A percentile compares a stretch with the other conserved stretches of the same genome.
Conservation (phyloP, 2,113 vertebrate species). For the Stegostoma tigrinum region DNA sequence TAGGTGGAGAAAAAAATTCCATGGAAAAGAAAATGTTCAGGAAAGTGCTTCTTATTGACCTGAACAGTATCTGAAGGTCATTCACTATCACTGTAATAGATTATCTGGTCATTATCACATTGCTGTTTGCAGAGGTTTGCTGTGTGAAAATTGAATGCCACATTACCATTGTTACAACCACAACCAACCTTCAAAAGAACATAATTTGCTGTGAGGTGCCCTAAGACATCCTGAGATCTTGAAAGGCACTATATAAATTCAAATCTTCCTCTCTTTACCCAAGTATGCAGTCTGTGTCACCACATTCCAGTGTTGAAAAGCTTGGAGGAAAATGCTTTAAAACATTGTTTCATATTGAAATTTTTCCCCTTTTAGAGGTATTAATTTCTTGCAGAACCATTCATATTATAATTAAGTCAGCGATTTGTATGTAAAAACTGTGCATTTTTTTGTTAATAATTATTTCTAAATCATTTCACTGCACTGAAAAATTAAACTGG, state of each 20-base stretch:
- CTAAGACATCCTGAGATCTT: not conserved
- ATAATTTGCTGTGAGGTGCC: not conserved
- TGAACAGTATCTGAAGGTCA: not conserved
- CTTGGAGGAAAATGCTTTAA: not conserved
- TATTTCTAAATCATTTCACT: constrained; percentile 1
- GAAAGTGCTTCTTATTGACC: not conserved
- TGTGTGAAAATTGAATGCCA: not conserved
- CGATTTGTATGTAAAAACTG: not conserved
- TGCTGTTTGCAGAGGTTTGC: not conserved
- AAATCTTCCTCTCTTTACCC: not conserved
- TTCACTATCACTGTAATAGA: not conserved
- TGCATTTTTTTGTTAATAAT: not conserved
- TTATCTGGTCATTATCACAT: not conserved
- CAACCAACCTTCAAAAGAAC: not conserved
- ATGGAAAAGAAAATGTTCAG: not conserved
- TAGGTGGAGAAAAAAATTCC: not conserved
- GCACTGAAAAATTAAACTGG: not conserved
- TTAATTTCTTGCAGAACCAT: not conserved
- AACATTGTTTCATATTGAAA: not conserved
- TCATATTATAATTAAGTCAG: not conserved
- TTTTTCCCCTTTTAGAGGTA: not conserved
- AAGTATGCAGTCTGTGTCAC: not conserved
- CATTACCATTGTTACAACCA: not conserved
- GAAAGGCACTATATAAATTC: not conserved
- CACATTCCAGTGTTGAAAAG: not conserved